Percentiles rank a stretch among this genome's conserved stretches.
phyloP scores from a whole-genome alignment of 2,797 vertebrate species.

The Spheniscus humboldti region DNA sequence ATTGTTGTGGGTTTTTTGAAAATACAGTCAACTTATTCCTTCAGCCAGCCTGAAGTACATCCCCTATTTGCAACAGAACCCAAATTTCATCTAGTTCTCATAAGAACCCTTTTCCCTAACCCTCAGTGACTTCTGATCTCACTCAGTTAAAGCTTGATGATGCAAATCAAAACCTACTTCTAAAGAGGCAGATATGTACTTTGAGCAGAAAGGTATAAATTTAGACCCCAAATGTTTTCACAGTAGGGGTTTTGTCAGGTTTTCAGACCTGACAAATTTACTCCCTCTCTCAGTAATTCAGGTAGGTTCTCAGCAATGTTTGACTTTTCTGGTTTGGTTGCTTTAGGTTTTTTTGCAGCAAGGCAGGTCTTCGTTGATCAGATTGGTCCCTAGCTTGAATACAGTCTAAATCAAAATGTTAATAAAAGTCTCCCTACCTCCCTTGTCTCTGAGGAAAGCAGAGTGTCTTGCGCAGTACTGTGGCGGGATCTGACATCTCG shows the following conservation, averaged over 20 bases:
- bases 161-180: not conserved
- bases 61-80: not conserved
- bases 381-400: not conserved
- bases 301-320: not conserved
- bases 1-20: not conserved
- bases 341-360: not conserved
- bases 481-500: not conserved
- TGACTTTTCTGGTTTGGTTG: not conserved
- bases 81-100: not conserved
- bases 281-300: not conserved
- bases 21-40: not conserved
- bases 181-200: not conserved
- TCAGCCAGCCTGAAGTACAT: not conserved
- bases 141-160: not conserved
- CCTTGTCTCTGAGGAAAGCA: not conserved
- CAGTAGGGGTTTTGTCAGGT: not conserved
- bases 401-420: not conserved
- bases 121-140: not conserved
- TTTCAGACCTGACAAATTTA: not conserved
- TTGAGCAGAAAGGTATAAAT: not conserved
- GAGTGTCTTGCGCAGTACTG: not conserved
- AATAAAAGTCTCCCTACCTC: not conserved
- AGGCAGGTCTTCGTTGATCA: not conserved
- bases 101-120: not conserved
- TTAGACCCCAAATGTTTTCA: constrained; percentile 5